Evolutionary conservation across 2,797 vertebrate genomes (phyloP).

Genomic region (Silurus aristotelis): DNA sequence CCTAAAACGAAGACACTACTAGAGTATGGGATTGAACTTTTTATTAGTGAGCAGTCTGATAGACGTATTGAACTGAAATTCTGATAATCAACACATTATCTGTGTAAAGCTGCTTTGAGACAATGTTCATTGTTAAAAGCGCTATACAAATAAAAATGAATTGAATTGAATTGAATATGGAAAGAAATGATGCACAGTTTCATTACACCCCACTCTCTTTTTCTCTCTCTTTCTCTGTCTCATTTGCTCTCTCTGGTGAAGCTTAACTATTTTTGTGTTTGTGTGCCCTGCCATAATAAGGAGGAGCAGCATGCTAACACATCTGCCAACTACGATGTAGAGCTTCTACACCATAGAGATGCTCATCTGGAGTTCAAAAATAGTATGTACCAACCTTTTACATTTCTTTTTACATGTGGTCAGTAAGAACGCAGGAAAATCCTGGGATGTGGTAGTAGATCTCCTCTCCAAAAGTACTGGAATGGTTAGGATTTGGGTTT

Average conservation of each 20-base stretch:
- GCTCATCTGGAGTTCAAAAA: slow-evolving; percentile 97
- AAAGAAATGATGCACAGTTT: too few relatives aligned
- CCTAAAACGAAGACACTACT: too few relatives aligned
- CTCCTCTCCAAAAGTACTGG: neutral
- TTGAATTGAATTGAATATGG: too few relatives aligned
- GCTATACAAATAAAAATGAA: too few relatives aligned
- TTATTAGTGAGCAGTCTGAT: too few relatives aligned
- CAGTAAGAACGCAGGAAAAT: neutral
- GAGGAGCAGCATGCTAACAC: slow-evolving; percentile 99
- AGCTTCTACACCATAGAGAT: slow-evolving; percentile 95
- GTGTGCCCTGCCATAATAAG: slow-evolving; percentile 73
- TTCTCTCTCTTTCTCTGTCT: slow-evolving; percentile 37
- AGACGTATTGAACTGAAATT: too few relatives aligned
- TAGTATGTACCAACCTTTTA: slow-evolving; percentile 73
- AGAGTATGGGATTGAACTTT: too few relatives aligned
- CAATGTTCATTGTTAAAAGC: too few relatives aligned
- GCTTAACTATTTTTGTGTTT: slow-evolving; percentile 25
- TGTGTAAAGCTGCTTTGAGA: too few relatives aligned
- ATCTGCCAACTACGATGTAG: slow-evolving; percentile 97
- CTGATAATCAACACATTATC: too few relatives aligned
- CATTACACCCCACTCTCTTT: slow-evolving; percentile 29
- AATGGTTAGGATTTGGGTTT: too few relatives aligned
- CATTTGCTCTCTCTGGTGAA: neutral
- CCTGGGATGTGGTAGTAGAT: neutral
- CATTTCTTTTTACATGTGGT: neutral